Conservation (phyloP, 2,888 invertebrate species). For the Linyphia triangularis region DNA sequence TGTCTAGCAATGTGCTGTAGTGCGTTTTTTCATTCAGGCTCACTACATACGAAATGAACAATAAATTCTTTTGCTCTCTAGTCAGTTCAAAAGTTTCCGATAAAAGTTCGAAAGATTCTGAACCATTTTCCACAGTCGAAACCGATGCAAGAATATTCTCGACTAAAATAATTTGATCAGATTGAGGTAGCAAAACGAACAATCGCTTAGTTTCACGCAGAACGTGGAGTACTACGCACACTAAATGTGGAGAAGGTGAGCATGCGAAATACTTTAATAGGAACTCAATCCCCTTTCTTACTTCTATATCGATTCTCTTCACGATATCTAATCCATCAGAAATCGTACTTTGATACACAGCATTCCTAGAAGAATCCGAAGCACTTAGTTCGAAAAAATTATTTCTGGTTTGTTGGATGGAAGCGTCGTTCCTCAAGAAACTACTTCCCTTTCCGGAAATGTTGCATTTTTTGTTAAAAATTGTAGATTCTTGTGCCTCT, state of each 20-base stretch:
- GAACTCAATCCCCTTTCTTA: neutral
- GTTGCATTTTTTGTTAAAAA: too few relatives aligned
- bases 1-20: neutral
- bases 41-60: neutral
- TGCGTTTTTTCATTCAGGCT: neutral
- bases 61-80: neutral
- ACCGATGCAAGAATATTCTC: neutral
- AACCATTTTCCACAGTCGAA: neutral
- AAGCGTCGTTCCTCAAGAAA: too few relatives aligned
- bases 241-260: neutral
- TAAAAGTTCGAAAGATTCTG: neutral
- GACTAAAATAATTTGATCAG: neutral
- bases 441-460: too few relatives aligned
- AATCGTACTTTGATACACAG: too few relatives aligned
- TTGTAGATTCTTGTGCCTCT: too few relatives aligned
- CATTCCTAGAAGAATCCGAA: too few relatives aligned
- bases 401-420: too few relatives aligned
- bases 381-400: too few relatives aligned
- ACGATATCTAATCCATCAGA: too few relatives aligned
- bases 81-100: neutral
- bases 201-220: neutral
- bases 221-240: conserved; percentile 1
- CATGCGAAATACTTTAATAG: neutral
- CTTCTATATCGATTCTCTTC: too few relatives aligned
- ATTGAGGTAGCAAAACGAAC: neutral